phyloP scores from a whole-genome alignment of 1,140 invertebrate genomes.

The Pseudomyrmex gracilis region DNA sequence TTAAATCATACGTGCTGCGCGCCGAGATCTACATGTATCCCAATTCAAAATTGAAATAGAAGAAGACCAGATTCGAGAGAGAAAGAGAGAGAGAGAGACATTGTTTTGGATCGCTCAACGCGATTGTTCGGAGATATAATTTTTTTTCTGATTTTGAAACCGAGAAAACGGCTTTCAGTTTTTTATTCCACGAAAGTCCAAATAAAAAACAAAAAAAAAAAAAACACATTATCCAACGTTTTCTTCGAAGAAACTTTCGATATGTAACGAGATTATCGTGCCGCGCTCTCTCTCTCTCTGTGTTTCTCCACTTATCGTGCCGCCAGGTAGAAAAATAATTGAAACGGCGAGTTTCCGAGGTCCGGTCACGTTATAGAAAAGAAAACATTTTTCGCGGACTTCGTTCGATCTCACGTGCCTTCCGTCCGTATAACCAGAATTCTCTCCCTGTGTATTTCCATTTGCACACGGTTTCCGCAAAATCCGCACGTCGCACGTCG shows the following conservation, averaged over 20 bases:
- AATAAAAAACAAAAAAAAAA: conserved; percentile 3
- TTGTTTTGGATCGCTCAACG: no score
- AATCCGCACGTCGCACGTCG: conserved; percentile 45
- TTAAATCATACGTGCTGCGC: background rate
- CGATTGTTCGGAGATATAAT: background rate
- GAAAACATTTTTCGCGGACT: conserved; percentile 43
- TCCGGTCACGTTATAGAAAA: conserved; percentile 51
- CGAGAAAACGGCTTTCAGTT: background rate
- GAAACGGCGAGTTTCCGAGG: conserved; percentile 33
- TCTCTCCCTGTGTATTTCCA: conserved; percentile 49
- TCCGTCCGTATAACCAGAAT: conserved; percentile 42
- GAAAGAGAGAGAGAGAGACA: no score
- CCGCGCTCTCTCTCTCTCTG: no score
- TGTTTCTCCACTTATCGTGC: conserved; percentile 31
- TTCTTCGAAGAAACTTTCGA: background rate
- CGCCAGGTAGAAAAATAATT: conserved; percentile 48
- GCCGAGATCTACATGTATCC: no score
- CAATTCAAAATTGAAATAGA: background rate
- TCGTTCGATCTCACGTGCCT: conserved; percentile 11
- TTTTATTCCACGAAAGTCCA: background rate
- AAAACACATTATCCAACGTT: conserved; percentile 22
- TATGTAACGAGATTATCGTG: conserved; percentile 36
- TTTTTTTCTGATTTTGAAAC: background rate
- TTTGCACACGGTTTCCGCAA: conserved; percentile 41
- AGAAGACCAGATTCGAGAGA: background rate